Evolutionary conservation across 2,797 vertebrate species (phyloP).

Genomic region (Poecilia picta): DNA sequence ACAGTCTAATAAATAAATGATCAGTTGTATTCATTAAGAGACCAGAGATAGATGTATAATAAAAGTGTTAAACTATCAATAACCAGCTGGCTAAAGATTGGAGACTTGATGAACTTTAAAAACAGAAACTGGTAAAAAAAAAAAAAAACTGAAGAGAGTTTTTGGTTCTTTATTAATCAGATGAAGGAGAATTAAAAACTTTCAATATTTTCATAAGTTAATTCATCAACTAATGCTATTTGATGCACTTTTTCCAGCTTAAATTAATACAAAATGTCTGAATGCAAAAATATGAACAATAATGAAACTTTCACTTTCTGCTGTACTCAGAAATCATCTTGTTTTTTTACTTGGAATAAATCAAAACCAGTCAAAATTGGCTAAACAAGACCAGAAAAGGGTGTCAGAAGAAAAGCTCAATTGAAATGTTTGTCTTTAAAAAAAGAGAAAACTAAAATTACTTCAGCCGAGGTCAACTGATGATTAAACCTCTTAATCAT

Average conservation of each 20-base stretch:
- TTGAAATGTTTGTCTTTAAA: background rate
- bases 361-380: background rate
- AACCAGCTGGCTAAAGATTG: background rate
- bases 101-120: background rate
- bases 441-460: background rate
- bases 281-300: background rate
- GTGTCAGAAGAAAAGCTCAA: background rate
- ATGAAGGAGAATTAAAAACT: background rate
- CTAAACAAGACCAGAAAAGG: background rate
- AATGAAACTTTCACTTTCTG: background rate
- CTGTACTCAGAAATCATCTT: background rate
- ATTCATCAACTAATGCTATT: background rate
- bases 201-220: background rate
- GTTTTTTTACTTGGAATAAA: background rate
- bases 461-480: too few species aligned
- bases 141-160: background rate
- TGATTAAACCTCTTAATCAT: too few species aligned
- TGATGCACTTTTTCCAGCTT: background rate
- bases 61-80: background rate
- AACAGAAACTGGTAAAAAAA: background rate
- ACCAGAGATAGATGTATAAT: background rate
- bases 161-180: background rate
- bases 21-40: background rate
- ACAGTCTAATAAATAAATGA: background rate
- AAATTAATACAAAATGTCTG: background rate